phyloP scores from a whole-genome alignment of 2,113 vertebrate genomes.

The Cheilinus undulatus region DNA sequence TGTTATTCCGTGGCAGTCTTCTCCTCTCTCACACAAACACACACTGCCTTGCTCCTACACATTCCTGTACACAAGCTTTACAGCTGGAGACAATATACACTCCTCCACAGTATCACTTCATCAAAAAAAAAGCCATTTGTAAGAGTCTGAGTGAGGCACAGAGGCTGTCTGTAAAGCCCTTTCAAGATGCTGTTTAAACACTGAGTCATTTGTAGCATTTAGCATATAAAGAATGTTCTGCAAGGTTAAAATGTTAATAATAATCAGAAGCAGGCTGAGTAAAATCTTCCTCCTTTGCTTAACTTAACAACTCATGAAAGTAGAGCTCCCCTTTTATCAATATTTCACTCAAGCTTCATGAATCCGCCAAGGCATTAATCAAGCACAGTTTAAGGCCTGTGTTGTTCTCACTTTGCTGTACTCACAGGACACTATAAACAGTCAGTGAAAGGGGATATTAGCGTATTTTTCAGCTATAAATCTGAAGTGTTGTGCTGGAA shows the following conservation, averaged over 20 bases:
- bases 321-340: constrained; percentile 17
- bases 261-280: constrained; percentile 9
- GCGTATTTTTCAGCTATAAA: constrained; percentile 32
- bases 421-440: constrained; percentile 41
- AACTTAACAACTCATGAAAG: constrained; percentile 6
- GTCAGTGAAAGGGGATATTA: constrained; percentile 47
- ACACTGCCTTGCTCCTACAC: constrained; percentile 57
- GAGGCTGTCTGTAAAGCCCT: constrained; percentile 15
- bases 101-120: constrained; percentile 51
- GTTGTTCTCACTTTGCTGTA: constrained; percentile 26
- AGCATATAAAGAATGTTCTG: not conserved
- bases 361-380: constrained; percentile 55
- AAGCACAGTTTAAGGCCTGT: constrained; percentile 33
- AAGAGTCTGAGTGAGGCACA: constrained; percentile 1
- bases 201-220: constrained; percentile 40
- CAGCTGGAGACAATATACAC: constrained; percentile 66
- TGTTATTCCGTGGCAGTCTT: constrained; percentile 12
- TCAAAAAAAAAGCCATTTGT: constrained; percentile 36
- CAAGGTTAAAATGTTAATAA: too few species aligned
- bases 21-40: constrained; percentile 16
- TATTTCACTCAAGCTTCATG: constrained; percentile 35
- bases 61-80: constrained; percentile 52
- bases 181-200: constrained; percentile 35
- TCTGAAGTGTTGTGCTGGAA: constrained; percentile 24
- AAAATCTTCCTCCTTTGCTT: constrained; percentile 23